phyloP scores from a whole-genome alignment of 2,797 vertebrate species.

The Neoniphon sammara region DNA sequence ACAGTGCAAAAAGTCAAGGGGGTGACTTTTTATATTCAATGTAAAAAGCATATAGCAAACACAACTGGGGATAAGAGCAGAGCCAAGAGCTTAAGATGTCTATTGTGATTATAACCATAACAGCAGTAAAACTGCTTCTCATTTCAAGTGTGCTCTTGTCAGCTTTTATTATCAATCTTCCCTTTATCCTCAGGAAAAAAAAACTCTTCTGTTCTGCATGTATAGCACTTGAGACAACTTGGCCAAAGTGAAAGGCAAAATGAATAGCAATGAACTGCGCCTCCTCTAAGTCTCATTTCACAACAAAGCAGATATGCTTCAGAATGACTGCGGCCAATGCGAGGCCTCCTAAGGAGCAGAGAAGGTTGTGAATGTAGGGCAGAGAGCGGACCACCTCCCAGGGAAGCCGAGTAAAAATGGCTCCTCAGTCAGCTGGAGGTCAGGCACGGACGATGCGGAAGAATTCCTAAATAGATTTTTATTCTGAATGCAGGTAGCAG shows the following conservation, averaged over 20 bases:
- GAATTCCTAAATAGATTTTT: slow-evolving; percentile 47
- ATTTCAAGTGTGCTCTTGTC: slow-evolving; percentile 2
- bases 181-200: background rate
- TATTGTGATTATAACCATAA: background rate
- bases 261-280: background rate
- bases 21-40: background rate
- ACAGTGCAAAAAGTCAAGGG: background rate
- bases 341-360: slow-evolving; percentile 1
- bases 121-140: background rate
- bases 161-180: background rate
- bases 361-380: slow-evolving; percentile 53
- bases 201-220: background rate
- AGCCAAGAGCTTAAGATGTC: background rate
- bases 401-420: slow-evolving; percentile 50
- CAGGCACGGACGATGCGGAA: slow-evolving; percentile 35
- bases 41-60: background rate
- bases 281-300: slow-evolving; percentile 13
- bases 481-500: slow-evolving; percentile 57
- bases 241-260: slow-evolving; percentile 17
- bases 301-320: background rate
- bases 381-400: slow-evolving; percentile 25
- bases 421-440: slow-evolving; percentile 65
- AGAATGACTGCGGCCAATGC: slow-evolving; percentile 2
- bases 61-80: background rate
- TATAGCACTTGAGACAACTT: slow-evolving; percentile 4